These are phyloP conservation scores for Sminthopsis crassicaudata DNA, from an alignment of 2,113 vertebrate genomes.

Conservation along the genomic window DNA sequence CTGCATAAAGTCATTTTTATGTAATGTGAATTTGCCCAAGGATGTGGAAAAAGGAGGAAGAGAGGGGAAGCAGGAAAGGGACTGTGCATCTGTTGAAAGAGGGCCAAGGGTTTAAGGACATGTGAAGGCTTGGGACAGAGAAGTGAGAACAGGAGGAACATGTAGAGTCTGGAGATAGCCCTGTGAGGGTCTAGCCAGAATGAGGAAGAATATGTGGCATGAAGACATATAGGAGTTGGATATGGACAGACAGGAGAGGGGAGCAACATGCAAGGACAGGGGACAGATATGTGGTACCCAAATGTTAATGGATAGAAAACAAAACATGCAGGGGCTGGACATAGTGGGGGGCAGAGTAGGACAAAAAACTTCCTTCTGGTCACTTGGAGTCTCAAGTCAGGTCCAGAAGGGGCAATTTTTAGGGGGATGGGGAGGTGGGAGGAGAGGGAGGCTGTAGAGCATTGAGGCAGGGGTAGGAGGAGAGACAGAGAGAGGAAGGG, in stretches of 20 bases:
- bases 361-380: too few species aligned
- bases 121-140: too few species aligned
- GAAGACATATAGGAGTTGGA: not conserved
- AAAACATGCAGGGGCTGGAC: too few species aligned
- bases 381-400: too few species aligned
- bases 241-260: not conserved
- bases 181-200: too few species aligned
- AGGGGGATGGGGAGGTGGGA: too few species aligned
- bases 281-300: not conserved
- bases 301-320: not conserved
- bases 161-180: not conserved
- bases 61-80: not conserved
- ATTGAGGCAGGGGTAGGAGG: not conserved
- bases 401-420: not conserved
- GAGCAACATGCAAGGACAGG: not conserved
- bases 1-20: not conserved
- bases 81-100: too few species aligned
- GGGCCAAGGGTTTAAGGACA: not conserved
- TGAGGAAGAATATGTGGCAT: too few species aligned
- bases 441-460: not conserved
- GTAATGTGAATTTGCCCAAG: not conserved
- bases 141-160: too few species aligned
- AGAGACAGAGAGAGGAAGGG: too few species aligned
- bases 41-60: not conserved
- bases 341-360: too few species aligned